phyloP scores from a whole-genome alignment of 2,888 invertebrate species.

The Stenoptilia bipunctidactyla region DNA sequence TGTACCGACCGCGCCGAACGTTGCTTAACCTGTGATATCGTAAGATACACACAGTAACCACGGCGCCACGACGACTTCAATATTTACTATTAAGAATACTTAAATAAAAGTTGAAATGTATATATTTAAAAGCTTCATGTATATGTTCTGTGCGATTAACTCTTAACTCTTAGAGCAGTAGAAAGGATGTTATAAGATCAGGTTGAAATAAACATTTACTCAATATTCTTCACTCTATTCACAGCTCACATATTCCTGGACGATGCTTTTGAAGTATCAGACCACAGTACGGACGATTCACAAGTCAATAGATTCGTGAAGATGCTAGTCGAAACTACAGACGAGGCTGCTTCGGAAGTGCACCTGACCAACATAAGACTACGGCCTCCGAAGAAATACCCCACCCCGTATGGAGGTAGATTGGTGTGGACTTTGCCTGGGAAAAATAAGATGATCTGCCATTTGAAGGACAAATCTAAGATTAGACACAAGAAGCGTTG shows the following conservation, averaged over 20 bases:
- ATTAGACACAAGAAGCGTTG: constrained; percentile 92
- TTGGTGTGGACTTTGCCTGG: constrained; percentile 88
- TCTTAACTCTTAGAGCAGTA: not conserved
- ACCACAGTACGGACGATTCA: constrained; percentile 76
- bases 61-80: too few relatives aligned
- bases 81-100: too few relatives aligned
- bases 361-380: constrained; percentile 75
- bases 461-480: constrained; percentile 90
- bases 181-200: not conserved
- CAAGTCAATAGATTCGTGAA: constrained; percentile 87
- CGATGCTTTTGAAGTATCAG: constrained; percentile 80
- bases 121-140: too few relatives aligned
- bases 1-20: too few relatives aligned
- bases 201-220: not conserved
- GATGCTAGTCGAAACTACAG: constrained; percentile 77
- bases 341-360: constrained; percentile 81
- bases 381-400: constrained; percentile 79
- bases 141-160: too few relatives aligned
- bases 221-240: not conserved
- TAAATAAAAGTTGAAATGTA: too few relatives aligned
- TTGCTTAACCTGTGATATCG: too few relatives aligned
- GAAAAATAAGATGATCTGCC: constrained; percentile 85
- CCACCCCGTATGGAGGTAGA: constrained; percentile 89
- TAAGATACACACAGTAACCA: too few relatives aligned
- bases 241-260: constrained; percentile 87